Conservation (phyloP, 2,888 invertebrate genomes). For the Pantelozetes paolii region DNA sequence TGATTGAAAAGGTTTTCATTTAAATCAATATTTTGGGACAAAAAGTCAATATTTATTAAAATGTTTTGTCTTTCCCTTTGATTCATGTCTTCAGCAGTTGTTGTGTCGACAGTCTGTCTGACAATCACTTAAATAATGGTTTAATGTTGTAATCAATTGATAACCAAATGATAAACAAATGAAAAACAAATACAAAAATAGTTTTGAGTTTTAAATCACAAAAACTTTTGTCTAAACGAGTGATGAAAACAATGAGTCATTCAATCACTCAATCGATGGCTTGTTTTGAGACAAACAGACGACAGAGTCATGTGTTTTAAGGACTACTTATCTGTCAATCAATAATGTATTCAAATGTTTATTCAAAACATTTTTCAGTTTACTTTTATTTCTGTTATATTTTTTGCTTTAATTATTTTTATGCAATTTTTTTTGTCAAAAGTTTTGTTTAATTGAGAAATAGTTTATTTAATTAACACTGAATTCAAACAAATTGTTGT, state of each 20-base stretch:
- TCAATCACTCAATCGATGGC: too few species aligned
- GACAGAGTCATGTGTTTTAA: not conserved
- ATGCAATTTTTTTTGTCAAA: too few species aligned
- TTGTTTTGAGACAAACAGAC: not conserved
- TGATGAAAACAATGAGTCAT: not conserved
- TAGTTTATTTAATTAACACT: too few species aligned
- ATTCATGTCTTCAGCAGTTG: constrained; percentile 14
- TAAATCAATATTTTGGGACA: not conserved
- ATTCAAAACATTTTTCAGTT: not conserved
- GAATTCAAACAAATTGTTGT: too few species aligned
- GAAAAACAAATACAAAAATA: not conserved
- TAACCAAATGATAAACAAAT: not conserved
- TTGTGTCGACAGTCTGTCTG: constrained; percentile 16
- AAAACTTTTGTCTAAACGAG: too few species aligned
- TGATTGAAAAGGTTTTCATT: constrained; percentile 27
- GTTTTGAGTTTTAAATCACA: not conserved
- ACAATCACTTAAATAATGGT: not conserved
- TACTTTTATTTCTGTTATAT: too few species aligned
- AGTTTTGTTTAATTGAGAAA: too few species aligned
- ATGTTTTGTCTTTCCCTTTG: constrained; percentile 9
- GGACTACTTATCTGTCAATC: not conserved
- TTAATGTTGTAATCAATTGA: not conserved
- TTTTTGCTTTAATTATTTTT: too few species aligned
- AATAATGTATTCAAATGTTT: not conserved
- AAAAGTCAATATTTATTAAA: constrained; percentile 20